Evolutionary conservation across 2,113 vertebrate genomes (phyloP).

Genomic region (Istiophorus platypterus): DNA sequence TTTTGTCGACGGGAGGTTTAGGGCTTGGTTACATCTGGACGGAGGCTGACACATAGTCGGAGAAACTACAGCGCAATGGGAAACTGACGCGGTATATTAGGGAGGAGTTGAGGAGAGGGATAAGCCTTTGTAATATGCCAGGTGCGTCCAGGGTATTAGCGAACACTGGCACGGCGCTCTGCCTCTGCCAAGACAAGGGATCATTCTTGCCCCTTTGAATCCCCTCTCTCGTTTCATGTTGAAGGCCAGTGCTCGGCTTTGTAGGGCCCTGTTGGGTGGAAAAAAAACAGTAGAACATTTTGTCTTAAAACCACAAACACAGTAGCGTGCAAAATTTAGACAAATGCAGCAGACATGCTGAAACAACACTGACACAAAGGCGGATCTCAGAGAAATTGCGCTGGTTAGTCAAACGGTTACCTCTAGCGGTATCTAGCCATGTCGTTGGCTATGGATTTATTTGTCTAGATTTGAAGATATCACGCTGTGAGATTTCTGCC

Average conservation of each 20-base stretch:
- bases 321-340: neutral
- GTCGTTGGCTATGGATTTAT: neutral
- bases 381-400: neutral
- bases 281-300: constrained; percentile 26
- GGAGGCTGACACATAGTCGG: constrained; percentile 45
- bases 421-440: neutral
- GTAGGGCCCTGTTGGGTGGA: constrained; percentile 10
- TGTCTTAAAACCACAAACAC: constrained; percentile 18
- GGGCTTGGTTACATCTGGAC: constrained; percentile 67
- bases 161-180: constrained; percentile 59
- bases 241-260: constrained; percentile 27
- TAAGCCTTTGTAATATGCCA: constrained; percentile 76
- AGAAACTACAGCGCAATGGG: constrained; percentile 44
- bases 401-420: neutral
- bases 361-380: neutral
- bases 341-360: neutral
- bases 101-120: constrained; percentile 74
- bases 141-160: constrained; percentile 69
- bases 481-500: neutral
- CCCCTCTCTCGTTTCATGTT: constrained; percentile 50
- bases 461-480: constrained; percentile 7
- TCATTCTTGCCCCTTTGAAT: constrained; percentile 49
- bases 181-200: constrained; percentile 67
- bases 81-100: constrained; percentile 47
- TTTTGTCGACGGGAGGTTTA: constrained; percentile 73